Evolutionary conservation across 2,797 vertebrate species (phyloP), one percentile per base, ranked within the genome.

Genomic region (Euthynnus affinis): DNA sequence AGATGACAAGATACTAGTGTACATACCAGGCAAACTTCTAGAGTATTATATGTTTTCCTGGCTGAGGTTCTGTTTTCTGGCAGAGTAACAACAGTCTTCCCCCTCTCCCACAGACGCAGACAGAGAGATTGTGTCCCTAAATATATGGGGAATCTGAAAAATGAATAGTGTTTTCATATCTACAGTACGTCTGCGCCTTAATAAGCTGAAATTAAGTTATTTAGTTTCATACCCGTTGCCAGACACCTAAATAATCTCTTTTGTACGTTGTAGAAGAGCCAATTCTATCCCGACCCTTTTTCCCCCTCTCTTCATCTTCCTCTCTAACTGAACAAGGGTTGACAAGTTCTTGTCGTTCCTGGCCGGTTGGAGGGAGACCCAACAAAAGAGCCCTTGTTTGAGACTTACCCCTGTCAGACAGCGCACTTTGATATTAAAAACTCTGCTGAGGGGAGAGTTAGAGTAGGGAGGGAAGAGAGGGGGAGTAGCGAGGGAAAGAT

Each of bases 151-250:
- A 89, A 88, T 85, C 53, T 91, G 91, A 94, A 93, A 95, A 87
- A 92, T 87, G 86, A 89, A 86, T 74, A 80, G 86, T 71, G 81
- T 89, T 87, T 88, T 92, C 80, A 86, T 89, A 90, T 90, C 84
- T 86, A 75, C 81, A 82, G 56, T 71, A 78, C 72, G 87, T 88
- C 87, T 92, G 78, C 71, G 85, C 74, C 84, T 78, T 56, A 87
- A 93, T 87, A 88, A 92, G 80, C 52, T 82, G 76, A 95, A 95
- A 95, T 95, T 92, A 96, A 95, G 94, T 91, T 94, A 94, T 96
- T 95, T 85, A 44, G 73, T 95, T 96, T 94, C 95, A 94, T 91
- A 91, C 77, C 81, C 88, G 56, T 65, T 87, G 87, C 89, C 91
- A 95, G 92, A 93, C 88, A 88, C 85, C 87, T 73, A 89, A 92